Base-by-base conservation (phyloP, 2,888 invertebrate genomes). In the Girardia tigrina region DNA sequence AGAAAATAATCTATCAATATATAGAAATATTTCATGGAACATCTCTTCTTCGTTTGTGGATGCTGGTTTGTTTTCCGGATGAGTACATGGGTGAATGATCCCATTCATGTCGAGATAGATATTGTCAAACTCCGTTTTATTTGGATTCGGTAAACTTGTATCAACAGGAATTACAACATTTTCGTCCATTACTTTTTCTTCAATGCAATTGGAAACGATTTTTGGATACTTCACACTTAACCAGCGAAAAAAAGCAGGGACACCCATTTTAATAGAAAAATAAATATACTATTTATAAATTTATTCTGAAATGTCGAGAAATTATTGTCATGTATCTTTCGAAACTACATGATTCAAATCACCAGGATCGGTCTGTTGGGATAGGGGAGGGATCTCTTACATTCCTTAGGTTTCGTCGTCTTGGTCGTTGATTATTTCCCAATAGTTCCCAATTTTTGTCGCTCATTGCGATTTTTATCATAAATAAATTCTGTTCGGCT, bases 191-290 rank as follows among this genome's bases (percentile, higher is more conserved):
- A n/a, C 23, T 29, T 76, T 28, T 83, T 93, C 90, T 86, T 97
- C 97, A 78, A 90, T 88, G 85, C 93, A 94, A 83, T 94, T 90
- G 23, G 93, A 92, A 77, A 97, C 91, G 75, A 97, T 94, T 78
- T 93, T 91, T 0, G 95, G 90, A 86, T 97, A 98, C 86, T 98
- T 98, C 79, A 91, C 89, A 82, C 91, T 92, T 26, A 98, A 87
- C 97, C 97, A 98, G 79, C 97, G 88, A 83, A 98, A 99, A 86
- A 98, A 98, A 85, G 97, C 97, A 86, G 98, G 98, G 84, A 98
- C 97, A 87, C 98, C 98, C 98, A 98, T 98, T n/a, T n/a, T n/a
- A n/a, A n/a, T n/a, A n/a, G n/a, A n/a, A n/a, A n/a, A n/a, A n/a
- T n/a, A n/a, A n/a, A n/a, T n/a, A n/a, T n/a, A n/a, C n/a, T n/a